Evolutionary conservation across 30 jellyfish, hydroid and myxozoan genomes (phyloP).

Genomic region (Hydractinia symbiolongicarpus): DNA sequence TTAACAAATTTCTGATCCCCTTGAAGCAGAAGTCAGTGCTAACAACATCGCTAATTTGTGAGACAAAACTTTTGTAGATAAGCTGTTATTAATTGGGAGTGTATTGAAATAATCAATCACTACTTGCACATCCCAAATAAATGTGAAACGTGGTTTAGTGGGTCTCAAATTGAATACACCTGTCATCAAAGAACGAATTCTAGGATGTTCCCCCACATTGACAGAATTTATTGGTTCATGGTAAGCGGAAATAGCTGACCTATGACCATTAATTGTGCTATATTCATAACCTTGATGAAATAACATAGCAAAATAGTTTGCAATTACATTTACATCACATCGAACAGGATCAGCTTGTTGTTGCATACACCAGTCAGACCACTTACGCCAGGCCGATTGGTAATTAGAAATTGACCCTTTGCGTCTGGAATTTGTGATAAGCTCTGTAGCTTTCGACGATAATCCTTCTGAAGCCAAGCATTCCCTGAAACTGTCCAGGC

Average conservation of each 20-base stretch:
- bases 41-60: no score
- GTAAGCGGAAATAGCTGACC: constrained; percentile 42
- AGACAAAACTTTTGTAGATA: no score
- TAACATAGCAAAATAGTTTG: constrained; percentile 17
- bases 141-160: no score
- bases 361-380: constrained; percentile 33
- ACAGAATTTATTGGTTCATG: constrained; percentile 28
- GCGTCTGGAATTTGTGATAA: constrained; percentile 26
- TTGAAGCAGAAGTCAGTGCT: no score
- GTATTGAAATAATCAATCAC: no score
- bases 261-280: constrained; percentile 19
- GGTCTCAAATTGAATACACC: not conserved
- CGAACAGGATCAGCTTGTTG: constrained; percentile 41
- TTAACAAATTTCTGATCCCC: no score
- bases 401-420: constrained; percentile 28
- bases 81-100: no score
- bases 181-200: constrained; percentile 7
- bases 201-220: constrained; percentile 34
- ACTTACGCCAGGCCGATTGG: constrained; percentile 46
- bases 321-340: constrained; percentile 24
- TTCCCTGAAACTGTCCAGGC: no score
- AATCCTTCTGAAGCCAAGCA: no score
- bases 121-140: no score
- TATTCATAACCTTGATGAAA: constrained; percentile 22
- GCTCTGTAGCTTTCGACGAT: constrained; percentile 30